These are phyloP conservation scores for Felis chaus DNA, from an alignment of 2,113 vertebrate species.

Conservation along the genomic window DNA sequence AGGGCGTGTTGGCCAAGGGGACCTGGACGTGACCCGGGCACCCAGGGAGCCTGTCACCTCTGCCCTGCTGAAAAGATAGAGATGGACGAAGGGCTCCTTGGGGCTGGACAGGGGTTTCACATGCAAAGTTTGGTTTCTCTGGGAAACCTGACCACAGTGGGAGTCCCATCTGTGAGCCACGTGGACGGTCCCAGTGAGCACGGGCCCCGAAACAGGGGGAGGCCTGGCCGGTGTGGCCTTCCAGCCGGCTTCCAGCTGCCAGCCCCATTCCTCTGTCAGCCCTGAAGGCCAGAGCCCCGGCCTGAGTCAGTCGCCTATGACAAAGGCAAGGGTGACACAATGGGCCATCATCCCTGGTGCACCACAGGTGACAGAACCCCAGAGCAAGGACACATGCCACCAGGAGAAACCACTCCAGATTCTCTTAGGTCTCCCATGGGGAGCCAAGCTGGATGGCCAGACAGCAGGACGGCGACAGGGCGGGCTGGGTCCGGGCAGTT, in stretches of 20 bases:
- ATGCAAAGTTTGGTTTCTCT: rapidly evolving
- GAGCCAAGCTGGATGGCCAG: too few species aligned
- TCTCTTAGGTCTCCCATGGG: not conserved
- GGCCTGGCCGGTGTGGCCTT: too few species aligned
- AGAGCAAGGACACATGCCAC: rapidly evolving
- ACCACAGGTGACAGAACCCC: rapidly evolving
- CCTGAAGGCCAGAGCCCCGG: not conserved
- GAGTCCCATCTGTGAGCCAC: not conserved
- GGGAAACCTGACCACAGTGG: not conserved
- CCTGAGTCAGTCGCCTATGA: not conserved
- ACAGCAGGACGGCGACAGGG: rapidly evolving
- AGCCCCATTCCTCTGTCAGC: too few species aligned
- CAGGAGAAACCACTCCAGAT: not conserved
- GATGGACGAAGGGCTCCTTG: not conserved
- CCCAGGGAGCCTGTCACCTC: not conserved
- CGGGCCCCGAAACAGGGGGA: not conserved
- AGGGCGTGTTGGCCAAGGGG: not conserved
- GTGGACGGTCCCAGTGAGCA: not conserved
- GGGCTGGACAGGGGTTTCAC: not conserved
- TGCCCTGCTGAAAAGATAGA: not conserved
- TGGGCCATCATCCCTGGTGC: too few species aligned
- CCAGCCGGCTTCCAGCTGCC: too few species aligned
- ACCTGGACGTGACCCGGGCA: not conserved
- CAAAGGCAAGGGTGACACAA: rapidly evolving
- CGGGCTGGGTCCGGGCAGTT: too few species aligned